Evolutionary conservation across 2,113 vertebrate species (phyloP), one percentile per base, ranked within the genome.

Genomic region (Amblyornis subalaris): DNA sequence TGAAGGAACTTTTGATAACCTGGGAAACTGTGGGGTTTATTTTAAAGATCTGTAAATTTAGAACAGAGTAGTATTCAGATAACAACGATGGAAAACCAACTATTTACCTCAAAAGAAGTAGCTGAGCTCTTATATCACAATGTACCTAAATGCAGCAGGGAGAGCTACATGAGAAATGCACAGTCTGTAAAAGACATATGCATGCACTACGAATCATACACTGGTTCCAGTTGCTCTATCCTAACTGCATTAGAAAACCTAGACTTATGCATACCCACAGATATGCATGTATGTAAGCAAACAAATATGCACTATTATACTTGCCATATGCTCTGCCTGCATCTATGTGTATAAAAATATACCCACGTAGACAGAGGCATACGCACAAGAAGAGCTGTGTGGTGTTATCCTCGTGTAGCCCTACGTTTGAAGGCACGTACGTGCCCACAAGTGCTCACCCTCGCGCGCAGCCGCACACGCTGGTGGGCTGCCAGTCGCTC

Each of bases 251-350:
- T 35, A 76, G 60, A 76, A 58, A 90, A 76, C 3, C 74, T 31
- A 55, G 14, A 83, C 42, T 53, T 54, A 65, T n/a, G 82, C 88
- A 83, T 58, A 25, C 82, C 67, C 90, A 66, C 75, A 83, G 75
- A 79, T 1, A 79, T 2, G 82, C 90, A 90, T 20, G 72, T 70
- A 92, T 38, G 88, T 2, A 26, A 90, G 90, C 85, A 96, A 95
- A 94, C 90, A 96, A 89, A 93, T 66, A 88, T 14, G 74, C 75
- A 88, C 67, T 70, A 62, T 76, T 73, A 66, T 24, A 58, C 58
- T 40, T 20, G 72, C 94, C 95, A 94, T 96, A 94, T 90, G 94
- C 58, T 88, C 71, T n/a, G 88, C 88, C 67, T 57, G 75, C 85
- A 90, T 85, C 51, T 26, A 12, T 7, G 26, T 7, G 28, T 58